These are phyloP conservation scores for Platycnemis pennipes DNA, from an alignment of 2,888 invertebrate species.

Conservation along the genomic window DNA sequence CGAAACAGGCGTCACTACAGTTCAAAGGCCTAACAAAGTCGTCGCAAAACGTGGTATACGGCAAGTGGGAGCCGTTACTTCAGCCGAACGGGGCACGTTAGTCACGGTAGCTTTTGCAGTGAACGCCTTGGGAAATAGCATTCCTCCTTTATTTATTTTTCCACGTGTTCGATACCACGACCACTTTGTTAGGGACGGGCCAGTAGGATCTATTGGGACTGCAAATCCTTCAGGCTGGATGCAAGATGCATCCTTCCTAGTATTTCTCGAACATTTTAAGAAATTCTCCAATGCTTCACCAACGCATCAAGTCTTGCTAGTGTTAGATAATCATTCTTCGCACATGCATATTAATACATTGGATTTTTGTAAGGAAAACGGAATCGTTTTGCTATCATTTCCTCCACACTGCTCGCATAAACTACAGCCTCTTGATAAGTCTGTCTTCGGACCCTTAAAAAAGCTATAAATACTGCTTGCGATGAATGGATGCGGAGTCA, in stretches of 20 bases:
- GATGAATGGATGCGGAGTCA: neutral
- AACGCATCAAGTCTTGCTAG: neutral
- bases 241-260: neutral
- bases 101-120: constrained; percentile 75
- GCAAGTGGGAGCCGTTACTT: constrained; percentile 77
- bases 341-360: neutral
- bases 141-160: constrained; percentile 77
- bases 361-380: too few species aligned
- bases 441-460: neutral
- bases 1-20: constrained; percentile 77
- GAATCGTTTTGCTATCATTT: too few species aligned
- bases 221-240: constrained; percentile 29
- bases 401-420: neutral
- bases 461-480: neutral
- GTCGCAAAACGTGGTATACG: constrained; percentile 76
- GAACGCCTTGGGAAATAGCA: constrained; percentile 76
- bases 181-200: constrained; percentile 75
- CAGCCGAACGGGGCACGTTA: constrained; percentile 76
- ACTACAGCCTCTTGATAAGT: neutral
- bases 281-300: neutral
- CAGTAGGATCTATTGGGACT: constrained; percentile 75
- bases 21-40: constrained; percentile 77
- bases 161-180: constrained; percentile 76
- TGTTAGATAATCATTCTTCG: neutral
- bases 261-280: constrained; percentile 12